Conservation (phyloP, 2,888 invertebrate species). For the Cyclophora punctaria region DNA sequence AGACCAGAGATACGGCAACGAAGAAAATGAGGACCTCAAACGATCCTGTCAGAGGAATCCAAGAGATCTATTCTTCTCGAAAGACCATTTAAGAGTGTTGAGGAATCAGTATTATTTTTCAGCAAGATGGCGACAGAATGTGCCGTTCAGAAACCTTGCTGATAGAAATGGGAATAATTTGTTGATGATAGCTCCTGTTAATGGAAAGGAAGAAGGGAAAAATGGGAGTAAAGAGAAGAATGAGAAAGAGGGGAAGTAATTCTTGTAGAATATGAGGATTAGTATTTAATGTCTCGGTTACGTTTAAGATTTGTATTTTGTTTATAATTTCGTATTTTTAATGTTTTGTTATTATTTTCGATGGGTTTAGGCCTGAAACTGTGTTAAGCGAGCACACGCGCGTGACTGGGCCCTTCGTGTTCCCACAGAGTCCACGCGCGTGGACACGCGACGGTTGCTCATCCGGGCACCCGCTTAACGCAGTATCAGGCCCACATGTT, state of each 20-base stretch:
- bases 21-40: conserved; percentile 56
- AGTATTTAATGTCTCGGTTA: background rate
- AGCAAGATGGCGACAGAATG: conserved; percentile 58
- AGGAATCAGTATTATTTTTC: conserved; percentile 59
- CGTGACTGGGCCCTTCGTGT: too few relatives aligned
- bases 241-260: conserved; percentile 28
- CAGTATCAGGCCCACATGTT: too few relatives aligned
- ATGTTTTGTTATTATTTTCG: too few relatives aligned
- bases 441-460: too few relatives aligned
- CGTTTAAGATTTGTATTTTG: background rate
- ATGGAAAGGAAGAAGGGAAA: conserved; percentile 41
- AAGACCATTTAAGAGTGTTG: conserved; percentile 52
- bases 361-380: too few relatives aligned
- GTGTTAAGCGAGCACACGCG: too few relatives aligned
- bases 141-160: conserved; percentile 59
- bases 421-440: too few relatives aligned
- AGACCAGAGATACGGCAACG: conserved; percentile 49
- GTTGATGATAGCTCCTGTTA: conserved; percentile 79
- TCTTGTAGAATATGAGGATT: too few relatives aligned
- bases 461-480: too few relatives aligned
- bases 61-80: conserved; percentile 46
- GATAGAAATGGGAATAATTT: conserved; percentile 80
- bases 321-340: too few relatives aligned
- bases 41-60: conserved; percentile 37
- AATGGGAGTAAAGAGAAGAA: conserved; percentile 24